Evolutionary conservation across 2,888 invertebrate genomes (phyloP), one percentile per base, ranked within the genome.

Genomic region (Phengaris arion): DNA sequence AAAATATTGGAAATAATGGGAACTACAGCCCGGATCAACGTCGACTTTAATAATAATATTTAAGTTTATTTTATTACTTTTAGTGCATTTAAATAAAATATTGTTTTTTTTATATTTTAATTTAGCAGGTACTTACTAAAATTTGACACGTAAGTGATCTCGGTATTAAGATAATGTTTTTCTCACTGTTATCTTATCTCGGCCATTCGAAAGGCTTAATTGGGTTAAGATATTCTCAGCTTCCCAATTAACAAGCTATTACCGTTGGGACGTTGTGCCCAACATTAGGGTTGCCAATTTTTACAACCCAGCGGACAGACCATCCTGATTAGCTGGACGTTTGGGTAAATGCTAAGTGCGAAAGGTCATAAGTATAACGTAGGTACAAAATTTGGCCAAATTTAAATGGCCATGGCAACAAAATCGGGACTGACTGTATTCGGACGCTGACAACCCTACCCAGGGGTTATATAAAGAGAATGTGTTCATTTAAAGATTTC

Each of bases 171-270:
- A 45, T 64, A 64, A 64, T 45, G 64, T 45, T 45, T 64, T 10
- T 9, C 12, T 64, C 13, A 45, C 35, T 64, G 64, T 64, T 35
- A 64, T 64, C 64, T 64, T 64, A 64, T 64, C 64, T 45, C 64
- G 35, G 12, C 64, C 64, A 45, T 64, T 64, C 35, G 10, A 22
- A 35, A 64, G 64, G 35, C 35, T 35, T 64, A 64, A 64, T 64
- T 64, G 35, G 64, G 12, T 64, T 64, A 64, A 64, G 12, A 45
- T 10, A 35, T 45, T 35, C 64, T 64, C 64, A 64, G 64, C 35
- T 64, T 35, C 35, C 64, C 64, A 64, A 64, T 64, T 64, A 64
- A 64, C 64, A 64, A 64, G 64, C 64, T 64, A 13, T 64, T 45
- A 13, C 64, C 13, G 45, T 7, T 64, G 35, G 35, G 35, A 45